These are phyloP conservation scores for Umimayanthus chanpuru DNA, from an alignment of 92 coral and sea anemone genomes.

Conservation along the genomic window DNA sequence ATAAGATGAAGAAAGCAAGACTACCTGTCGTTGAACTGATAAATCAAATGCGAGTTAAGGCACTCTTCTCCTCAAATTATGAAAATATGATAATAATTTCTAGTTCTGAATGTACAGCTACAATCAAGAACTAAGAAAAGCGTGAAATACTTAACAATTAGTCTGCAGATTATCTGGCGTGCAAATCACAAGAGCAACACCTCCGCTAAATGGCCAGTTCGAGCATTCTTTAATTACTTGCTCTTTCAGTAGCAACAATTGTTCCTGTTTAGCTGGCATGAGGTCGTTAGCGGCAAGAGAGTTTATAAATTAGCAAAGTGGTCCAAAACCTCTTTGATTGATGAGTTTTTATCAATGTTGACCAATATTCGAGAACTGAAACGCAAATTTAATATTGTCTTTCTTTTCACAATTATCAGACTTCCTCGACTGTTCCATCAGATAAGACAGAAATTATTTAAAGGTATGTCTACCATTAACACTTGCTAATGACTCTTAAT, in stretches of 20 bases:
- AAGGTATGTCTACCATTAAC: background rate
- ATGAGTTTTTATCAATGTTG: background rate
- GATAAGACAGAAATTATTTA: background rate
- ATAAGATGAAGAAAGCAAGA: too few species aligned
- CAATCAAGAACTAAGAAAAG: background rate
- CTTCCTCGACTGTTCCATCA: background rate
- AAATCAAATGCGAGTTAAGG: too few species aligned
- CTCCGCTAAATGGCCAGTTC: background rate
- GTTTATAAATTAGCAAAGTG: background rate
- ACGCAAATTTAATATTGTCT: background rate
- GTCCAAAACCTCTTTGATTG: slow-evolving; percentile 3
- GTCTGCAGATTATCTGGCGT: background rate
- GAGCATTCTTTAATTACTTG: background rate
- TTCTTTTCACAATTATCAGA: background rate
- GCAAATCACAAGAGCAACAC: background rate
- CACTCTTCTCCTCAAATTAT: too few species aligned
- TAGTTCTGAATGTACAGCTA: background rate
- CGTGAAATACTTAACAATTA: background rate
- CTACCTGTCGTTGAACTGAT: background rate
- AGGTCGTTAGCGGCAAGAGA: background rate
- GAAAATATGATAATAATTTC: background rate
- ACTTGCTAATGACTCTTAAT: background rate
- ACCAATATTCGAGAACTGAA: background rate
- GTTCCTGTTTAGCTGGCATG: background rate
- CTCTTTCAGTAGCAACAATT: background rate